Percentiles rank a stretch among this genome's conserved stretches.
phyloP scores from a whole-genome alignment of 2,113 vertebrate genomes.

The Campylomormyrus tamandua region DNA sequence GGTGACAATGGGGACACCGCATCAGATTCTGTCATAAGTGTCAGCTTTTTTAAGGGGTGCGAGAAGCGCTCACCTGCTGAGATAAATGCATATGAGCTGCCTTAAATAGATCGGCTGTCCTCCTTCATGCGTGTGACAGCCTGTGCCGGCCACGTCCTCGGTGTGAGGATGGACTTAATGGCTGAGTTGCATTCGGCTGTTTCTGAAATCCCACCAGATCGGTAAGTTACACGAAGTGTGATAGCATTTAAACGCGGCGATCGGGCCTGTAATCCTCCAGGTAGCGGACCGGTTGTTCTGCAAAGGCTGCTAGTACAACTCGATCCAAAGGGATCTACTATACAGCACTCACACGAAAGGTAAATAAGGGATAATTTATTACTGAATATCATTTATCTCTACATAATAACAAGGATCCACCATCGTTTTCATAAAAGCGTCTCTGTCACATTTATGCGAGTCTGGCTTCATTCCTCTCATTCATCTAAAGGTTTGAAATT shows the following conservation, averaged over 20 bases:
- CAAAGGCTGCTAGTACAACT: neutral
- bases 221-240: neutral
- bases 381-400: neutral
- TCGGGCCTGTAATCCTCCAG: neutral
- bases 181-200: neutral
- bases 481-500: neutral
- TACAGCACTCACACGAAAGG: neutral
- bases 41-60: neutral
- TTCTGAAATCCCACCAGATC: constrained; percentile 11
- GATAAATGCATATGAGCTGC: neutral
- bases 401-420: neutral
- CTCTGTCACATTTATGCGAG: neutral
- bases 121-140: constrained; percentile 10
- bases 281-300: constrained; percentile 1
- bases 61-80: neutral
- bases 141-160: neutral
- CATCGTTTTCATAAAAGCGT: neutral
- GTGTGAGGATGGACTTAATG: neutral
- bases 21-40: constrained; percentile 1
- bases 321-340: neutral
- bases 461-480: neutral
- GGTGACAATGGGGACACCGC: neutral
- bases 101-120: neutral
- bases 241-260: neutral
- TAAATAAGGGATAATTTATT: neutral